Conservation (phyloP, 2,797 vertebrate genomes). For the Xenentodon cancila region DNA sequence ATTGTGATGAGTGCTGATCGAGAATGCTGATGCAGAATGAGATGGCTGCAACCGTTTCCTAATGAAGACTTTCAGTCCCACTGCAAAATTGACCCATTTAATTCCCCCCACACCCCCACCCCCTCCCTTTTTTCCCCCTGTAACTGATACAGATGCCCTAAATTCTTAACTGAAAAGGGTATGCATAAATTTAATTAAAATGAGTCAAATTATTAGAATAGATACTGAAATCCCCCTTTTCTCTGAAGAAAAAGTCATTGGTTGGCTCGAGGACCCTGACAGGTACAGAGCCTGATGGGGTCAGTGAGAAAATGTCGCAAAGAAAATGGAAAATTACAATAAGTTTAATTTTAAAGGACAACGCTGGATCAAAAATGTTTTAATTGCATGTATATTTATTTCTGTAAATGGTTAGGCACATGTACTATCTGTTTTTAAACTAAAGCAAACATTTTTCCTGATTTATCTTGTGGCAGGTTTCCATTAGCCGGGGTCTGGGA, state of each 20-base stretch:
- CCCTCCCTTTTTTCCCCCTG: slow-evolving; percentile 27
- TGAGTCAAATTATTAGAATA: slow-evolving; percentile 54
- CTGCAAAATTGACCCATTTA: slow-evolving; percentile 78
- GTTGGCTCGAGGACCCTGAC: slow-evolving; percentile 28
- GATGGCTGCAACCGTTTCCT: slow-evolving; percentile 55
- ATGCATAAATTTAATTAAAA: slow-evolving; percentile 77
- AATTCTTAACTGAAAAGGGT: slow-evolving; percentile 68
- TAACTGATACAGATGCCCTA: slow-evolving; percentile 70
- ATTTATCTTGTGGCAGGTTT: no score
- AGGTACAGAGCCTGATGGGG: slow-evolving; percentile 50
- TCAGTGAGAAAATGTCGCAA: slow-evolving; percentile 75
- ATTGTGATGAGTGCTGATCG: slow-evolving; percentile 44
- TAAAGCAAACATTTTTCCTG: no score
- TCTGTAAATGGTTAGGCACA: no score
- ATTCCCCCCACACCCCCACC: no score
- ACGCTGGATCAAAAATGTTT: slow-evolving; percentile 52
- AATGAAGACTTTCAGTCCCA: slow-evolving; percentile 69
- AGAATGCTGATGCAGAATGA: slow-evolving; percentile 59
- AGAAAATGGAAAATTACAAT: slow-evolving; percentile 59
- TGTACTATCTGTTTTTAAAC: no score
- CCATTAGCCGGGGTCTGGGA: no score
- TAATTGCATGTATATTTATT: slow-evolving; percentile 4
- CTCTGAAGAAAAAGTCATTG: slow-evolving; percentile 48
- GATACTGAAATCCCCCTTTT: slow-evolving; percentile 42
- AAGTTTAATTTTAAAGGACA: slow-evolving; percentile 69